Evolutionary conservation across 2,888 invertebrate species (phyloP).

Genomic region (Colletes collaris): DNA sequence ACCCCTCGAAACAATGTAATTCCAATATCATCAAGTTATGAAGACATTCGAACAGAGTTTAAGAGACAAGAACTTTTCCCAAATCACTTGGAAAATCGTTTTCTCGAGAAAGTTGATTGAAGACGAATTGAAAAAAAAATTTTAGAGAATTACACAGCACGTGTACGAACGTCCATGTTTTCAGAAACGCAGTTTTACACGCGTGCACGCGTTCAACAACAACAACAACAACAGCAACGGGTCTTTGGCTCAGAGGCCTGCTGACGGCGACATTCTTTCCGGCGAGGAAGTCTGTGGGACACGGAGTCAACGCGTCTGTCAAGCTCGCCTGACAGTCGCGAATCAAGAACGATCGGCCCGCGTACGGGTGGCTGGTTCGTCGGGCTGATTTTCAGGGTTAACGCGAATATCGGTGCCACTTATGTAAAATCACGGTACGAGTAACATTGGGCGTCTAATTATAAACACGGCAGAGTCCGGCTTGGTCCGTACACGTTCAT

Average conservation of each 20-base stretch:
- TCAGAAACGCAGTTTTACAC: neutral
- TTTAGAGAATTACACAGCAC: too few species aligned
- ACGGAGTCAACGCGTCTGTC: slow-evolving; percentile 58
- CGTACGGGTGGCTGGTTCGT: neutral
- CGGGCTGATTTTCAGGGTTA: slow-evolving; percentile 62
- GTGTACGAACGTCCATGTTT: too few species aligned
- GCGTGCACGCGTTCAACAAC: slow-evolving; percentile 20
- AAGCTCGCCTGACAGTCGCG: slow-evolving; percentile 40
- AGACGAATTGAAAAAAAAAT: too few species aligned
- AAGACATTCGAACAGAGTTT: too few species aligned
- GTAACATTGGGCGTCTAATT: slow-evolving; percentile 71
- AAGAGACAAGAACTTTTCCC: too few species aligned
- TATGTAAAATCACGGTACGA: slow-evolving; percentile 70
- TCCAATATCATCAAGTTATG: too few species aligned
- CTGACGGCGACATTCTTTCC: slow-evolving; percentile 53
- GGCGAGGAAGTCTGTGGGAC: slow-evolving; percentile 50
- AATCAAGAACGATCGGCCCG: slow-evolving; percentile 47
- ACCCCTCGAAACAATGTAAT: too few species aligned
- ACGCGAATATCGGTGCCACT: slow-evolving; percentile 62
- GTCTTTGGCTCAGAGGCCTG: slow-evolving; percentile 64
- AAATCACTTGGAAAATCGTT: too few species aligned
- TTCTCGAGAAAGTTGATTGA: too few species aligned
- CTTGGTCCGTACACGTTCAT: slow-evolving; percentile 54
- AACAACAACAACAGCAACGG: slow-evolving; percentile 22
- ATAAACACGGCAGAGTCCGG: slow-evolving; percentile 65